Evolutionary conservation across 2,797 vertebrate species (phyloP), one percentile per base, ranked within the genome.

Genomic region (Siniperca obscura): DNA sequence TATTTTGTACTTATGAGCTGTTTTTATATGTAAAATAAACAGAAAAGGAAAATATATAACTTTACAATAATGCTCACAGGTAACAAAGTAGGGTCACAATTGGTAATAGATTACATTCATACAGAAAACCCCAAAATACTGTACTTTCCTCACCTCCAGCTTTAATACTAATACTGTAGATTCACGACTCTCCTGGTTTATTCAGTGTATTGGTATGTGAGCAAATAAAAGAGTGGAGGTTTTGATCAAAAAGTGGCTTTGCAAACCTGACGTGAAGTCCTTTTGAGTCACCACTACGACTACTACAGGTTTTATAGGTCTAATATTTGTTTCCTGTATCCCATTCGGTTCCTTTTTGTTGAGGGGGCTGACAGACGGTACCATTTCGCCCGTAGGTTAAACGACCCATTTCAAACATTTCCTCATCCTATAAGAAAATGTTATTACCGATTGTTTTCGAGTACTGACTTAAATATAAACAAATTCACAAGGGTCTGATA

Each of bases 261-360:
- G 8, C 19, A 73, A 75, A 70, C 12, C 16, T 69, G 52, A 53
- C 27, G 8, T 64, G 53, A 81, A 62, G 17, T 64, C 42, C 30
- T 50, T 70, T n/a, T 69, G 22, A 62, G 46, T 70, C 44, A 78
- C 44, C 52, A 53, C 16, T 42, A 64, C 69, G 61, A 56, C 59
- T 38, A 38, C 27, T 13, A 59, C 64, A 81, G 19, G 68, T 30
- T 86, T 88, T 75, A 80, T 64, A 84, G 74, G 74, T 90, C 87
- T 87, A 83, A 88, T 79, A 81, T 90, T 90, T 87, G 86, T 94
- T 96, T 96, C 95, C 95, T 95, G 93, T 94, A 90, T 94, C 91
- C 94, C 90, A 92, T 83, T 92, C 90, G 92, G 89, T 93, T 94
- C 92, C 92, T 90, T 94, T 93, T 92, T 93, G 92, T 92, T 88